A percentile compares a stretch with the other conserved stretches of the same genome.
These are phyloP conservation scores for Epistrophe eligans DNA, from an alignment of 2,888 invertebrate genomes.

Conservation along the genomic window DNA sequence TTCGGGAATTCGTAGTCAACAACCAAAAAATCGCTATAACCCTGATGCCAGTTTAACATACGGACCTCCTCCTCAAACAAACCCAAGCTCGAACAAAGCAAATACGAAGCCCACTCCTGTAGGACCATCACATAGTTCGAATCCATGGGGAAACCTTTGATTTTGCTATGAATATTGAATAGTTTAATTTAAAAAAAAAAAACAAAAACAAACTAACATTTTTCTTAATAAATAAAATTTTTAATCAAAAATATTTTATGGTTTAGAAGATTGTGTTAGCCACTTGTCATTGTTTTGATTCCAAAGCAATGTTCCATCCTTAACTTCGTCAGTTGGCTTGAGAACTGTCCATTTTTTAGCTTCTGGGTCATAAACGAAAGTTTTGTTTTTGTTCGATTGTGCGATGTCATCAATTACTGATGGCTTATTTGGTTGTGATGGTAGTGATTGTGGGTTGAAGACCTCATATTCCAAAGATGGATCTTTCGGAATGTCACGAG, in stretches of 20 bases:
- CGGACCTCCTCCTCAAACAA: neutral
- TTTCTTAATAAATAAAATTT: neutral
- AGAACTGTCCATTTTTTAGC: conserved; percentile 79
- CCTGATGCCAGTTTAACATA: conserved; percentile 67
- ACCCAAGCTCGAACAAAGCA: neutral
- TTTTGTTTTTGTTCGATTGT: conserved; percentile 78
- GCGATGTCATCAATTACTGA: conserved; percentile 78
- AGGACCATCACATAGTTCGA: neutral
- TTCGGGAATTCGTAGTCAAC: conserved; percentile 43
- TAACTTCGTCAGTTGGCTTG: conserved; percentile 78
- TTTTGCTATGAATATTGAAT: neutral
- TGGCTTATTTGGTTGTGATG: conserved; percentile 52
- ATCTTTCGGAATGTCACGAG: conserved; percentile 55
- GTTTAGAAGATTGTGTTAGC: conserved; percentile 78
- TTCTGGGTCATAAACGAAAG: conserved; percentile 79
- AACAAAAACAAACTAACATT: neutral
- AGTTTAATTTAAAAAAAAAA: neutral
- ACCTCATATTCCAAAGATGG: conserved; percentile 82
- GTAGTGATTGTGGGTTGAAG: conserved; percentile 74
- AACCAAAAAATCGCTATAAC: conserved; percentile 37
- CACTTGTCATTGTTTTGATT: conserved; percentile 82
- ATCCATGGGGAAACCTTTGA: conserved; percentile 12
- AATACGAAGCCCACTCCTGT: neutral
- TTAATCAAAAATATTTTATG: conserved; percentile 31
- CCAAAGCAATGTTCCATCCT: conserved; percentile 80